A percentile compares a stretch with the other conserved stretches of the same genome.
Conservation (phyloP, 2,113 vertebrate species). For the Prochilodus magdalenae region DNA sequence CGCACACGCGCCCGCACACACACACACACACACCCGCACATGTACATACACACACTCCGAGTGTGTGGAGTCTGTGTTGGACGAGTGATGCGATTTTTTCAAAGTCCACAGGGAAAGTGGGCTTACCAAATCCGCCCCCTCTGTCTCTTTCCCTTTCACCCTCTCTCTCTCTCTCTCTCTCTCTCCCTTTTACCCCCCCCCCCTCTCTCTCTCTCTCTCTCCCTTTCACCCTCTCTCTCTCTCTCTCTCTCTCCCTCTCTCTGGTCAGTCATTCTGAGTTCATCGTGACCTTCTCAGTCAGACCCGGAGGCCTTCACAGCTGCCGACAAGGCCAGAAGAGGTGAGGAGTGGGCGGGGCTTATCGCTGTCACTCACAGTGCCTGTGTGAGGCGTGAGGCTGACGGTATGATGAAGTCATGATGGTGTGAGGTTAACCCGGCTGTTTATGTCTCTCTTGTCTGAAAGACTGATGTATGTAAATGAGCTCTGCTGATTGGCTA, state of each 20-base stretch:
- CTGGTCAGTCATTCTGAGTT: slow-evolving; percentile 28
- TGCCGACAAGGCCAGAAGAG: not conserved
- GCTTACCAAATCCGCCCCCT: slow-evolving; percentile 2
- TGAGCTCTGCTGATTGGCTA: too few relatives aligned
- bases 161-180: slow-evolving; percentile 27
- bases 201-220: slow-evolving; percentile 16
- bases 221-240: slow-evolving; percentile 1
- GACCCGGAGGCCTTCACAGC: slow-evolving; percentile 22
- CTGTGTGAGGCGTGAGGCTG: too few relatives aligned
- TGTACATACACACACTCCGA: not conserved
- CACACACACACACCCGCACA: slow-evolving; percentile 30
- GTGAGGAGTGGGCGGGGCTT: not conserved
- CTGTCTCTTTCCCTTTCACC: slow-evolving; percentile 1
- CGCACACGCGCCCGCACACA: not conserved
- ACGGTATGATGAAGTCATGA: too few relatives aligned
- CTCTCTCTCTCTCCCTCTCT: slow-evolving; percentile 26
- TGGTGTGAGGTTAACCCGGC: too few relatives aligned
- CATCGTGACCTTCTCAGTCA: slow-evolving; percentile 38
- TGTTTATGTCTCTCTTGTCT: too few relatives aligned
- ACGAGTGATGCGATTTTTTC: slow-evolving; percentile 21
- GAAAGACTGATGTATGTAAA: too few relatives aligned
- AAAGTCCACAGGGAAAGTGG: slow-evolving; percentile 28
- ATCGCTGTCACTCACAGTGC: slow-evolving; percentile 9
- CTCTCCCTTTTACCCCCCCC: not conserved
- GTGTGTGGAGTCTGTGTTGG: not conserved